Conservation (phyloP, 2,888 invertebrate species). For the Unio pictorum region DNA sequence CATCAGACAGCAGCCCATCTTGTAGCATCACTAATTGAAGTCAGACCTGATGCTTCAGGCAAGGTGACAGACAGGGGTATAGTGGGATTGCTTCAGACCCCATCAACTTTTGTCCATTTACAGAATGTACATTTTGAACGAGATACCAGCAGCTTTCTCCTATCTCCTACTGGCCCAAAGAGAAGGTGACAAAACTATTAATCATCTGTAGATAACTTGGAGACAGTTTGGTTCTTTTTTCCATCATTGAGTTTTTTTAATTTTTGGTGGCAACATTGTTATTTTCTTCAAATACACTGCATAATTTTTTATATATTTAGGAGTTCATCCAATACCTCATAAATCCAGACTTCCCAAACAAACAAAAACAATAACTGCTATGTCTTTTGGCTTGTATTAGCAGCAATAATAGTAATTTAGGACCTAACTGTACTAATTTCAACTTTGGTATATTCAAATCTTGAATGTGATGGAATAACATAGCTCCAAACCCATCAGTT, state of each 20-base stretch:
- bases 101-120: slow-evolving; percentile 36
- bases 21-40: slow-evolving; percentile 38
- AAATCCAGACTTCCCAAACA: no score
- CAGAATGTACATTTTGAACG: slow-evolving; percentile 46
- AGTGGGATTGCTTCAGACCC: slow-evolving; percentile 47
- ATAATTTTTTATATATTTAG: no score
- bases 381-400: no score
- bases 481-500: no score
- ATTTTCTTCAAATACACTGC: not conserved
- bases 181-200: not conserved
- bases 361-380: no score
- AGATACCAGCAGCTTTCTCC: slow-evolving; percentile 39
- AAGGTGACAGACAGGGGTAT: slow-evolving; percentile 38
- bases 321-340: no score
- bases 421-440: no score
- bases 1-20: slow-evolving; percentile 30
- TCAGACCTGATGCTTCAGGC: slow-evolving; percentile 18
- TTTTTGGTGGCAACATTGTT: no score
- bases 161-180: slow-evolving; percentile 45
- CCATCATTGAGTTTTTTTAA: not conserved
- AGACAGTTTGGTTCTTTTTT: not conserved
- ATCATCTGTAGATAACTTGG: not conserved
- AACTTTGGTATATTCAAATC: no score
- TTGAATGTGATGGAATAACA: no score
- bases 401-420: no score